Base-by-base conservation (phyloP, 2,797 vertebrate genomes). In the Artibeus jamaicensis region DNA sequence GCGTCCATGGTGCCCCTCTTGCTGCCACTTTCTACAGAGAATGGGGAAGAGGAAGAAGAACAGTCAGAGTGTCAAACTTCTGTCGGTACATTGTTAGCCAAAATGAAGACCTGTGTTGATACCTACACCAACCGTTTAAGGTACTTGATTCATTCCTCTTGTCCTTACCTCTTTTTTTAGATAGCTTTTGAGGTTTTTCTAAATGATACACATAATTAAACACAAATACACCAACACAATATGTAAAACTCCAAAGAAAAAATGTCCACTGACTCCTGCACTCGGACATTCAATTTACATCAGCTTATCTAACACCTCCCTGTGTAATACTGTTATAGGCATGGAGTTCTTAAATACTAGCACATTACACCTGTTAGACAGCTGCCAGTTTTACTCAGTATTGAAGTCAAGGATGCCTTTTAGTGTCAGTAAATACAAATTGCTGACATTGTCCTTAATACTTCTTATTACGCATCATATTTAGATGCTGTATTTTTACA, bases 101-200 rank as follows among this genome's bases (percentile, higher is more conserved):
- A 99, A 98, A 99, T 99, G 99, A 99, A 99, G 98, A 99, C 99
- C 15, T 99, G 99, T 76, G 99, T 99, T 46, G 99, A 99, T 98
- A 99, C 99, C 2, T 99, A 99, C 86, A 99, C 99, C 97, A 99
- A 99, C 98, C 99, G 99, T 83, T 99, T 99, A 98, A 99, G 99
- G 99, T 99, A 97, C 44, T 68, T 0, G 19, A 76, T 91, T 39
- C 5, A 2, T 93, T 85, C 26, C 68, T 86, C 53, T 90, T 95
- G 65, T 46, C 9, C 44, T 78, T 89, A 85, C 16, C 7, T 93
- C 79, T 46, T 91, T 90, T 86, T 55, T 6, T 34, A 76, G 74
- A 92, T 73, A 82, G 18, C n/a, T 93, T 67, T 84, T 84, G 0
- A 73, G 29, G 14, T 9, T 32, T 86, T 89, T 74, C 81, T 67